These are phyloP conservation scores for Morphnarchus princeps DNA, from an alignment of 2,113 vertebrate species.

Conservation along the genomic window DNA sequence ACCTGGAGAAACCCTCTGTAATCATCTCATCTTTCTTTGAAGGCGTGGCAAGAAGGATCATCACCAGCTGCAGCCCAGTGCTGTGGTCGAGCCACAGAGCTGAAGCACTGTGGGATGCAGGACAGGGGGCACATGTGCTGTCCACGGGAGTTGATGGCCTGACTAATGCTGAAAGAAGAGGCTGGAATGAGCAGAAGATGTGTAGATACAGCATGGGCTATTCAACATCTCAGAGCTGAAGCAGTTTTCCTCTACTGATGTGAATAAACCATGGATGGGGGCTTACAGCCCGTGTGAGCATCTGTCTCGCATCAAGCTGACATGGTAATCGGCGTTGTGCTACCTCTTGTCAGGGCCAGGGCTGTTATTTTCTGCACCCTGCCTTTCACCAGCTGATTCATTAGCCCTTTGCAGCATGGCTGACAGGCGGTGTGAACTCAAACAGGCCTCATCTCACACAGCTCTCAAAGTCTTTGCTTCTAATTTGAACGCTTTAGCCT, in stretches of 20 bases:
- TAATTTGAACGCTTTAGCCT: constrained; percentile 24
- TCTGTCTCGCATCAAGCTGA: background rate
- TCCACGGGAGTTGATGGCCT: fast-evolving
- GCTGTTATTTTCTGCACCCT: constrained; percentile 6
- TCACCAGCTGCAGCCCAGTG: background rate
- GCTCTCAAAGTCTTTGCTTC: background rate
- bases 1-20: background rate
- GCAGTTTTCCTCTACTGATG: background rate
- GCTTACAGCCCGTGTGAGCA: background rate
- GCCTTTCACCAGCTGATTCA: background rate
- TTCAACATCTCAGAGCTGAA: background rate
- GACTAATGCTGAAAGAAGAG: background rate
- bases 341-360: background rate
- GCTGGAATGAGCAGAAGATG: background rate
- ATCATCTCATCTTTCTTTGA: background rate
- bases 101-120: background rate
- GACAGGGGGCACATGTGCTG: background rate
- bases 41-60: background rate
- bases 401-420: background rate
- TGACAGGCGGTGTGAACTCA: background rate
- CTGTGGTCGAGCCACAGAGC: background rate
- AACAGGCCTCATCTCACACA: background rate
- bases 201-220: background rate
- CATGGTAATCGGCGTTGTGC: background rate
- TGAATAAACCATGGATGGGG: background rate